Evolutionary conservation across 2,113 vertebrate species (phyloP).

Genomic region (Canis aureus): DNA sequence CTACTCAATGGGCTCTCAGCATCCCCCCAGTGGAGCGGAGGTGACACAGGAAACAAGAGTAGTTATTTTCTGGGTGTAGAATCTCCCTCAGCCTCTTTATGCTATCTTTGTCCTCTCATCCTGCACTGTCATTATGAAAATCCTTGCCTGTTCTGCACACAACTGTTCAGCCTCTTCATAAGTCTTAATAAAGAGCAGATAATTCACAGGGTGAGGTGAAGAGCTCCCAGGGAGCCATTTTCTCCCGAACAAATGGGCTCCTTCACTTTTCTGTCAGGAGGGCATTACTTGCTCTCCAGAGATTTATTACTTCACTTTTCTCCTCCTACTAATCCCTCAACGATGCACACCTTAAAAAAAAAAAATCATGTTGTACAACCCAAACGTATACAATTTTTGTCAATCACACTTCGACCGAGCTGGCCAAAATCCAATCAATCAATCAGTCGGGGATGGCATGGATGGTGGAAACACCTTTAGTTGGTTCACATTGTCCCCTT

Average conservation of each 20-base stretch:
- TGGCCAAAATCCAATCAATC: neutral
- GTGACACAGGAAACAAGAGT: conserved; percentile 4
- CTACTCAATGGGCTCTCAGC: neutral
- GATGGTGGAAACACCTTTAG: neutral
- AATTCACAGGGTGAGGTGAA: neutral
- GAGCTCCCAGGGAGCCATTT: conserved; percentile 13
- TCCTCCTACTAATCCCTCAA: neutral
- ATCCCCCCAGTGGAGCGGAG: neutral
- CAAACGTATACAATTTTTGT: neutral
- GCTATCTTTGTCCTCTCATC: conserved; percentile 3
- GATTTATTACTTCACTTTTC: neutral
- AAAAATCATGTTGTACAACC: neutral
- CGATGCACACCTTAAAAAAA: neutral
- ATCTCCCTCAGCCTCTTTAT: neutral
- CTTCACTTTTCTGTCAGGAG: neutral
- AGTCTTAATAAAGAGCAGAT: neutral
- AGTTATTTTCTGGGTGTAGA: conserved; percentile 38
- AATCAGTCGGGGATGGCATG: neutral
- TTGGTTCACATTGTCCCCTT: neutral
- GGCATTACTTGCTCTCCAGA: neutral
- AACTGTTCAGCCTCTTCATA: neutral
- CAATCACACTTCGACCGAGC: neutral
- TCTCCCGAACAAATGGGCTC: neutral
- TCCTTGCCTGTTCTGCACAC: neutral
- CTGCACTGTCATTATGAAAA: conserved; percentile 15